These are phyloP conservation scores for Gnathonemus echidnorhynchus DNA, from an alignment of 2,113 vertebrate genomes.

Conservation along the genomic window DNA sequence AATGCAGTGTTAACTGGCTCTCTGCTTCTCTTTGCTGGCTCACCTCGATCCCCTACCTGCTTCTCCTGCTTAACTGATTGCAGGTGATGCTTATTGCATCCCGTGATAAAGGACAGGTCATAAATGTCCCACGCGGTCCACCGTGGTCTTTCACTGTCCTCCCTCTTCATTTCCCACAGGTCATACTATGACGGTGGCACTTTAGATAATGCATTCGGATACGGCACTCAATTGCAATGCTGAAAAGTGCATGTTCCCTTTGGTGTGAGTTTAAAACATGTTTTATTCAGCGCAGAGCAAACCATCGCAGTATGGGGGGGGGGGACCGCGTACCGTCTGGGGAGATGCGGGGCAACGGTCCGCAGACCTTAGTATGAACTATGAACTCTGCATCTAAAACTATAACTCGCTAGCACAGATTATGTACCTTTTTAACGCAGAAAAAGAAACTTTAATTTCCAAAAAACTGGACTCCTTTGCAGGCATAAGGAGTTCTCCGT, in stretches of 20 bases:
- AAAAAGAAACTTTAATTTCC: neutral
- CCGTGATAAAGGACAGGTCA: neutral
- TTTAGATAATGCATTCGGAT: neutral
- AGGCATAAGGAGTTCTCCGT: neutral
- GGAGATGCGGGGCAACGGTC: neutral
- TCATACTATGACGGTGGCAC: neutral
- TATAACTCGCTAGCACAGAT: neutral
- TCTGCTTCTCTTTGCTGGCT: neutral
- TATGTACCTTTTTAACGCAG: neutral
- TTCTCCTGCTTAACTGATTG: neutral
- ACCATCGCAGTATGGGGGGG: neutral
- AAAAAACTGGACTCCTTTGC: neutral
- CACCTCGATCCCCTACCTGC: neutral
- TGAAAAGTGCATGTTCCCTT: conserved; percentile 1
- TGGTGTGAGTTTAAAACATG: neutral
- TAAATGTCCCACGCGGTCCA: neutral
- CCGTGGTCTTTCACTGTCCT: neutral
- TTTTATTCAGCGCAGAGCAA: neutral
- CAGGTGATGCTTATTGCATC: neutral
- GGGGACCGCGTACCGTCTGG: neutral
- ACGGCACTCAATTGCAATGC: neutral
- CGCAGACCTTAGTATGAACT: neutral
- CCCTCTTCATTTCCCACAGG: neutral
- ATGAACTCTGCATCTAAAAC: neutral
- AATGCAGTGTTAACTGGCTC: neutral